Evolutionary conservation across 2,113 vertebrate genomes (phyloP).

Genomic region (Dromaius novaehollandiae): DNA sequence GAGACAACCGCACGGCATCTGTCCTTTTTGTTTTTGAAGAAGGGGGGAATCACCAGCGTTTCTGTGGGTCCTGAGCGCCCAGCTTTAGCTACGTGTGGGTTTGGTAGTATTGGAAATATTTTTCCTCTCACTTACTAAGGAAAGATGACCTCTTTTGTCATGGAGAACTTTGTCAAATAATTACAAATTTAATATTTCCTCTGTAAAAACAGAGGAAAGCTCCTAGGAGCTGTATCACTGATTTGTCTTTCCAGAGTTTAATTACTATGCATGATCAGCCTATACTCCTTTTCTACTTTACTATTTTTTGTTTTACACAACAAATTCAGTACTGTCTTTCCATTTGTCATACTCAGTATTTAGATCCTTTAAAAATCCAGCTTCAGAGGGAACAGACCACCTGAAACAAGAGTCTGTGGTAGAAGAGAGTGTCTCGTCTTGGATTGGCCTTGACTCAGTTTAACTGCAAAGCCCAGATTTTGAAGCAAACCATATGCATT

Average conservation of each 20-base stretch:
- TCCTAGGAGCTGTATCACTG: background rate
- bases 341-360: background rate
- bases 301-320: background rate
- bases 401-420: background rate
- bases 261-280: background rate
- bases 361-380: background rate
- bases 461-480: constrained; percentile 1
- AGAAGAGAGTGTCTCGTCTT: background rate
- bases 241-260: background rate
- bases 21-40: background rate
- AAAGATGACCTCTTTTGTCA: background rate
- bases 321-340: background rate
- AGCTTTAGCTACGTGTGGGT: background rate
- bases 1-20: background rate
- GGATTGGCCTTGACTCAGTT: constrained; percentile 62
- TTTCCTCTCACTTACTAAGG: background rate
- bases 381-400: background rate
- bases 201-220: background rate
- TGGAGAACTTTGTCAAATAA: background rate
- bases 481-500: background rate
- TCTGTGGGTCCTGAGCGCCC: background rate
- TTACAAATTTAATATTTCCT: background rate
- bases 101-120: background rate
- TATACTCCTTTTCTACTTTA: background rate
- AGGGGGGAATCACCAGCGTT: background rate